A percentile compares a stretch with the other conserved stretches of the same genome.
phyloP scores from a whole-genome alignment of 2,888 invertebrate species.

The Leucophenga montana region DNA sequence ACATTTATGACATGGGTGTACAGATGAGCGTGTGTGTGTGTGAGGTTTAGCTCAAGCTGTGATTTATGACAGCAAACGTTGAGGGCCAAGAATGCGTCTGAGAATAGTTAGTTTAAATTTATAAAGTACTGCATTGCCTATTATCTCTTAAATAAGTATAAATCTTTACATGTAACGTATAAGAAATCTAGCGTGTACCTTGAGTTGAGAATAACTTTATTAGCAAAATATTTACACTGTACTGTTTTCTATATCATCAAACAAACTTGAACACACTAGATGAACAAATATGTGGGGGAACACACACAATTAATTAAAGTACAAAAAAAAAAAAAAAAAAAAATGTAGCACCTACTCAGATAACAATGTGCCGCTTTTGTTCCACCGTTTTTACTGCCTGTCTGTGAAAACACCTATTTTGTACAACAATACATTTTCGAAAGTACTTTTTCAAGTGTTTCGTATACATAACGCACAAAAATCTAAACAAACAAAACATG shows the following conservation, averaged over 20 bases:
- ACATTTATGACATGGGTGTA: constrained; percentile 11
- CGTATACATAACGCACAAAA: too few relatives aligned
- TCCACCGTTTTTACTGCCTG: too few relatives aligned
- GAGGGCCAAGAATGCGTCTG: too few relatives aligned
- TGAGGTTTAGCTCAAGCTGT: too few relatives aligned
- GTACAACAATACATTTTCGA: neutral
- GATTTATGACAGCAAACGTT: too few relatives aligned
- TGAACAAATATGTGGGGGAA: neutral
- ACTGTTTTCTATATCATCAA: neutral
- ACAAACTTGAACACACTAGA: neutral
- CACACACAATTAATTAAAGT: too few relatives aligned
- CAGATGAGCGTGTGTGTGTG: too few relatives aligned
- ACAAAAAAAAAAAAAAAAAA: neutral
- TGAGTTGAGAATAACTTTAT: constrained; percentile 15
- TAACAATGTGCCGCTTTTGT: neutral
- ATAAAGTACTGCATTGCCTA: constrained; percentile 12
- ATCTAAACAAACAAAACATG: neutral
- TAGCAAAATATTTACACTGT: constrained; percentile 21
- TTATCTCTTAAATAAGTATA: neutral
- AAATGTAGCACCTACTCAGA: neutral
- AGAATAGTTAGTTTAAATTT: neutral
- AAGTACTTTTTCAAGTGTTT: neutral
- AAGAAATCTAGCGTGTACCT: too few relatives aligned
- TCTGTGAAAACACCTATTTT: neutral
- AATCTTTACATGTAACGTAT: neutral